Conservation (phyloP, 2,113 vertebrate species). For the Megalops atlanticus region DNA sequence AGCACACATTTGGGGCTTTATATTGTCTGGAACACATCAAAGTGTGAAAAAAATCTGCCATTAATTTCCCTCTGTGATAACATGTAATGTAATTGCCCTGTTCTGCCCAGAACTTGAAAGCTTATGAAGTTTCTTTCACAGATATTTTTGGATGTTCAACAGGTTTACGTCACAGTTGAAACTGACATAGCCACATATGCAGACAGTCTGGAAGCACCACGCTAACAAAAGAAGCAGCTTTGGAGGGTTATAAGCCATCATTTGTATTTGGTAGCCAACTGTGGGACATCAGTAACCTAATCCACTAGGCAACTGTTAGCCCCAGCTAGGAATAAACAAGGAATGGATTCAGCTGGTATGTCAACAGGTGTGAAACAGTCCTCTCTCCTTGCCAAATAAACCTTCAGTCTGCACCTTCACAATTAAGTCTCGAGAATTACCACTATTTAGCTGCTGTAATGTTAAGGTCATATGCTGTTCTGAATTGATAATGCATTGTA, state of each 20-base stretch:
- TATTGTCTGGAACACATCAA: not conserved
- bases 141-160: not conserved
- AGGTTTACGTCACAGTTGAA: not conserved
- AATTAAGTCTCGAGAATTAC: not conserved
- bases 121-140: not conserved
- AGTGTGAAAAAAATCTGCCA: not conserved
- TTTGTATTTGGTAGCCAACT: constrained; percentile 78
- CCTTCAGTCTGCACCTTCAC: not conserved
- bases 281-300: constrained; percentile 85
- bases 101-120: not conserved
- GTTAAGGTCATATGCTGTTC: not conserved
- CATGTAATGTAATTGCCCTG: not conserved
- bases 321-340: constrained; percentile 76
- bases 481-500: not conserved
- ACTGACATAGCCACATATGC: constrained; percentile 20
- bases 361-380: constrained; percentile 73
- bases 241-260: constrained; percentile 75
- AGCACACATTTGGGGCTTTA: not conserved
- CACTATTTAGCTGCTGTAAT: not conserved
- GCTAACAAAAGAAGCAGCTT: constrained; percentile 75
- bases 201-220: constrained; percentile 49
- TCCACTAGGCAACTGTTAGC: constrained; percentile 81
- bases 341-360: constrained; percentile 72
- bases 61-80: not conserved
- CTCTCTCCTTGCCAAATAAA: not conserved